A percentile compares a stretch with the other conserved stretches of the same genome.
phyloP scores from a whole-genome alignment of 2,888 invertebrate genomes.

The Petrolisthes cinctipes region DNA sequence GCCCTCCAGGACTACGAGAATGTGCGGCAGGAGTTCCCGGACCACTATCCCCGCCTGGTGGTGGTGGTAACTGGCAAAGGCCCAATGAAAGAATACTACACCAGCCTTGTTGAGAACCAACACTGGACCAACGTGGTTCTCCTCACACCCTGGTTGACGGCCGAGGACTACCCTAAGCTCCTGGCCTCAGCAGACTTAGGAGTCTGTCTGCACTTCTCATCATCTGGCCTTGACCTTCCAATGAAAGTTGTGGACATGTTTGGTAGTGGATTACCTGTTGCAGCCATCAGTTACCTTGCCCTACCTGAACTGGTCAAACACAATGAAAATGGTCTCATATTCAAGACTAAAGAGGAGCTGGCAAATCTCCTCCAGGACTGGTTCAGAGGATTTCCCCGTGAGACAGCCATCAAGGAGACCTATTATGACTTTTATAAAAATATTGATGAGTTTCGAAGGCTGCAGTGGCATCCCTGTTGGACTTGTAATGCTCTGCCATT shows the following conservation, averaged over 20 bases:
- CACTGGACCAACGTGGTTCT: constrained; percentile 82
- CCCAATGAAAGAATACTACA: constrained; percentile 87
- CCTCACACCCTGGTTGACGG: constrained; percentile 89
- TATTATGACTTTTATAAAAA: constrained; percentile 76
- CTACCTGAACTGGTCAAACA: constrained; percentile 86
- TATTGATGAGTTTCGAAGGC: constrained; percentile 78
- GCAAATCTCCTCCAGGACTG: constrained; percentile 78
- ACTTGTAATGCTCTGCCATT: constrained; percentile 62
- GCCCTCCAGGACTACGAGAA: constrained; percentile 79
- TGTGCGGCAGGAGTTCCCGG: constrained; percentile 66
- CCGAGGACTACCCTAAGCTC: constrained; percentile 90
- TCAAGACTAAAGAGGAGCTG: constrained; percentile 80
- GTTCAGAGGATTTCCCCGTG: constrained; percentile 82
- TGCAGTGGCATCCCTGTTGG: constrained; percentile 78
- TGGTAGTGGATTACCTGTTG: constrained; percentile 81
- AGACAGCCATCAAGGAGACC: constrained; percentile 73
- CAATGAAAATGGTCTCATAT: constrained; percentile 86
- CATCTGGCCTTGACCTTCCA: constrained; percentile 90
- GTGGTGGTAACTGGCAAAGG: constrained; percentile 98
- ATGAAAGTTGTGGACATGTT: constrained; percentile 99
- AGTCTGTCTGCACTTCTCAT: constrained; percentile 94
- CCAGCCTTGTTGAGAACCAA: constrained; percentile 76
- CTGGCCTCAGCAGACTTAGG: constrained; percentile 96
- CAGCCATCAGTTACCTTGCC: constrained; percentile 68
- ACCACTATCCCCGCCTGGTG: constrained; percentile 78